Evolutionary conservation across 1,140 invertebrate genomes (phyloP).

Genomic region (Aphis gossypii): DNA sequence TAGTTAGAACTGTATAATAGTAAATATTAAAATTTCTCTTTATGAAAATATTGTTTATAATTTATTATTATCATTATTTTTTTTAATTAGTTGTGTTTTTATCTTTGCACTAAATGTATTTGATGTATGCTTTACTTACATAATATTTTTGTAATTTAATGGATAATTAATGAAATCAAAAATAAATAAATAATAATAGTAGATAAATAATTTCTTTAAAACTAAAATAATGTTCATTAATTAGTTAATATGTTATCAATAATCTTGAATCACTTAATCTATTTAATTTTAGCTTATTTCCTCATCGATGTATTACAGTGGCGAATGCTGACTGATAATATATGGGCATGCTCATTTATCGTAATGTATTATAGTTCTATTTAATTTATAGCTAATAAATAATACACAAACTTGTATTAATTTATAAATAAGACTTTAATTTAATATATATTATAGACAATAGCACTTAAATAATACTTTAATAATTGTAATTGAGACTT

Average conservation of each 20-base stretch:
- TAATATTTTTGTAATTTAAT: slow-evolving; percentile 39
- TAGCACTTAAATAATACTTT: too few relatives aligned
- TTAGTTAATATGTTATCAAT: neutral
- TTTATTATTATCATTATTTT: neutral
- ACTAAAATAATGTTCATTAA: neutral
- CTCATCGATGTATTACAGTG: neutral
- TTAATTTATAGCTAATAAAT: too few relatives aligned
- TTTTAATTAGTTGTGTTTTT: slow-evolving; percentile 23
- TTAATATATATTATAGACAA: too few relatives aligned
- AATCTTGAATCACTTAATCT: neutral
- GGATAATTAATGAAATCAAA: neutral
- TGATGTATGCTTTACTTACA: neutral
- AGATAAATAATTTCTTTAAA: neutral
- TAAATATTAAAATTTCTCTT: slow-evolving; percentile 38
- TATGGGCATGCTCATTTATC: too few relatives aligned
- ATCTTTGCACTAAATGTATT: neutral
- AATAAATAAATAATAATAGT: slow-evolving; percentile 12
- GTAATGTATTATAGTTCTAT: too few relatives aligned
- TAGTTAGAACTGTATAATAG: slow-evolving; percentile 46
- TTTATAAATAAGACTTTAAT: too few relatives aligned
- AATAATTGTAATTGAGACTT: too few relatives aligned
- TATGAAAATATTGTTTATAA: neutral
- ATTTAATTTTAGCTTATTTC: neutral
- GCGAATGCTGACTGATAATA: too few relatives aligned
- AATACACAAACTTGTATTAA: too few relatives aligned